phyloP scores from a whole-genome alignment of 1,140 invertebrate genomes.

The Pentalonia nigronervosa region DNA sequence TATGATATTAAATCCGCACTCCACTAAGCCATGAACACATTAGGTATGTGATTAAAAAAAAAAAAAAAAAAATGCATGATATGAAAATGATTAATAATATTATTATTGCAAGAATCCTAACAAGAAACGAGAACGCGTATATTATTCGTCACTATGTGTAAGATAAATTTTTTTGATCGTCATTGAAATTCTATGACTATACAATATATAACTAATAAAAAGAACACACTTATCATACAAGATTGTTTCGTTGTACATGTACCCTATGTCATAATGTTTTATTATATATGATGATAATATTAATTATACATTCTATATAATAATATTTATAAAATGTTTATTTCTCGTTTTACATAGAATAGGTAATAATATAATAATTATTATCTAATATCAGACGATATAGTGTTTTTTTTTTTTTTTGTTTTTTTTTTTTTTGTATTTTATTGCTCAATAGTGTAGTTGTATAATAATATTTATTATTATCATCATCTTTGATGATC shows the following conservation, averaged over 20 bases:
- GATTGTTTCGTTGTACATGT: conserved; percentile 17
- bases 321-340: not conserved
- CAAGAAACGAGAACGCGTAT: not conserved
- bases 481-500: not conserved
- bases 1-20: not conserved
- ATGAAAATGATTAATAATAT: conserved; percentile 52
- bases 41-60: conserved; percentile 45
- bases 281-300: not conserved
- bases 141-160: conserved; percentile 19
- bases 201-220: not conserved
- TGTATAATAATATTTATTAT: not conserved
- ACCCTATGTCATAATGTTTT: not conserved
- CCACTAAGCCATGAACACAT: conserved; percentile 51
- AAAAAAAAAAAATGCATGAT: conserved; percentile 37
- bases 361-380: not conserved
- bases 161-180: conserved; percentile 37
- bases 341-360: not conserved
- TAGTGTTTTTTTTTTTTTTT: not conserved
- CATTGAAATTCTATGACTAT: not conserved
- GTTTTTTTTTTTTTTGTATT: not conserved
- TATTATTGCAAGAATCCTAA: conserved; percentile 33
- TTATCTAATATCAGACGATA: not conserved
- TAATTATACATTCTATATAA: not conserved
- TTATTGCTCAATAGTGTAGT: conserved; percentile 35
- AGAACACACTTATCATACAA: conserved; percentile 19